Evolutionary conservation across 1,140 invertebrate species (phyloP).

Genomic region (Xylocopa sonorina): DNA sequence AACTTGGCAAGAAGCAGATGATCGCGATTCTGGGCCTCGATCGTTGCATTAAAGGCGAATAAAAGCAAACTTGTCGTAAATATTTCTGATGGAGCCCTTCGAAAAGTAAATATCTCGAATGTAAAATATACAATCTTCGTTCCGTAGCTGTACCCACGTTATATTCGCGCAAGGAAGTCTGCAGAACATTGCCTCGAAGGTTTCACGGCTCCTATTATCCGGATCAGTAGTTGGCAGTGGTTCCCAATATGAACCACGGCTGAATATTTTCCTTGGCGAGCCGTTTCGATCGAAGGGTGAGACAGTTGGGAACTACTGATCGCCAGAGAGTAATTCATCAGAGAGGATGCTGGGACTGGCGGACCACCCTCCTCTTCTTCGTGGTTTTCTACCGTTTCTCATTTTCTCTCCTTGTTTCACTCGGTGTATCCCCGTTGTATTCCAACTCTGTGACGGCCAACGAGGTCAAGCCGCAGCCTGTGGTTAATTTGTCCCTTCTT

Average conservation of each 20-base stretch:
- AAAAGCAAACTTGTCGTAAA: not conserved
- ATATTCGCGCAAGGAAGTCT: not conserved
- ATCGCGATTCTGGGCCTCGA: not conserved
- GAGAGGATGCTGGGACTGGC: conserved; percentile 75
- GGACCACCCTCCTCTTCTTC: conserved; percentile 62
- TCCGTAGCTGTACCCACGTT: conserved; percentile 2
- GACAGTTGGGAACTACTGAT: conserved; percentile 76
- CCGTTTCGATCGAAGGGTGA: not conserved
- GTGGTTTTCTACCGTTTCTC: conserved; percentile 56
- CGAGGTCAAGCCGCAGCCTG: conserved; percentile 70
- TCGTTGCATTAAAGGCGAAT: not conserved
- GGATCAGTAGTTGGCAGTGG: conserved; percentile 67
- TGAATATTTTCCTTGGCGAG: not conserved
- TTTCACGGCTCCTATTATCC: conserved; percentile 73
- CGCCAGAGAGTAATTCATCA: conserved; percentile 78
- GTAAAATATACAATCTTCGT: not conserved
- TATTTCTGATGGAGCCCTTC: too few species aligned
- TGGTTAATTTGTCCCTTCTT: conserved; percentile 75
- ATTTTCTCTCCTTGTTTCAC: conserved; percentile 35
- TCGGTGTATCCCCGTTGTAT: conserved; percentile 53
- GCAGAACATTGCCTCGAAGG: conserved; percentile 25
- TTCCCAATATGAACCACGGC: conserved; percentile 8
- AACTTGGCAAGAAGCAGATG: not conserved
- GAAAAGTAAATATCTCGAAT: conserved; percentile 1
- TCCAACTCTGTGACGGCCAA: conserved; percentile 71